A percentile compares a stretch with the other conserved stretches of the same genome.
Evolutionary conservation across 2,113 vertebrate genomes (phyloP).

Genomic region (Bolborhynchus lineola): DNA sequence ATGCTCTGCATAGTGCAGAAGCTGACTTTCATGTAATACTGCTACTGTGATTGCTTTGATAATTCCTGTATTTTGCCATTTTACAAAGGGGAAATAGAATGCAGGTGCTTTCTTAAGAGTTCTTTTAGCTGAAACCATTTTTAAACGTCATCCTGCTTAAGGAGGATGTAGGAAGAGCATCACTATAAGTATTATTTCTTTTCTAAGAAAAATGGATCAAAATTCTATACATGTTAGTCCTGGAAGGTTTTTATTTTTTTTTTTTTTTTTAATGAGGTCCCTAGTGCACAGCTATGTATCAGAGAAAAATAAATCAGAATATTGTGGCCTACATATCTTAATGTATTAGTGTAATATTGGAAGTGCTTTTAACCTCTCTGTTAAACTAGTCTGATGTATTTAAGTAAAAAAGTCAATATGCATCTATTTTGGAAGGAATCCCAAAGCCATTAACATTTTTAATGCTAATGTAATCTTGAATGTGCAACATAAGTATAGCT

Average conservation of each 20-base stretch:
- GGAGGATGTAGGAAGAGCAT: background rate
- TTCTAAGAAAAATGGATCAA: constrained; percentile 21
- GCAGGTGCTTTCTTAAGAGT: background rate
- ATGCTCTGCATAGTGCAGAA: background rate
- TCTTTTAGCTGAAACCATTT: background rate
- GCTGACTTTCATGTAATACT: background rate
- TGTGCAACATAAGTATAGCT: background rate
- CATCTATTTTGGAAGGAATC: constrained; percentile 48
- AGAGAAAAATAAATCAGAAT: constrained; percentile 20
- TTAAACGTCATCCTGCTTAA: background rate
- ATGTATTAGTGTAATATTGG: background rate
- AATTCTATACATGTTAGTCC: background rate
- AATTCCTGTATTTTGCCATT: background rate
- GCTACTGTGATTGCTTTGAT: background rate
- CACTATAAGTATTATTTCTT: background rate
- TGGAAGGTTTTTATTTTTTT: background rate
- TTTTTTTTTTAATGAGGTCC: background rate
- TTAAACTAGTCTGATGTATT: constrained; percentile 29
- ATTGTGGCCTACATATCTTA: constrained; percentile 33
- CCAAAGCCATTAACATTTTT: constrained; percentile 43
- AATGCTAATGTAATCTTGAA: constrained; percentile 28
- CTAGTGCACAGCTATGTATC: background rate
- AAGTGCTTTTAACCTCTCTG: constrained; percentile 53
- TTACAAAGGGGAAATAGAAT: background rate
- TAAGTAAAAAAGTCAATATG: background rate